Percentiles rank a stretch among this genome's conserved stretches.
These are phyloP conservation scores for Ferdinandea cuprea DNA, from an alignment of 2,888 invertebrate genomes.

Conservation along the genomic window DNA sequence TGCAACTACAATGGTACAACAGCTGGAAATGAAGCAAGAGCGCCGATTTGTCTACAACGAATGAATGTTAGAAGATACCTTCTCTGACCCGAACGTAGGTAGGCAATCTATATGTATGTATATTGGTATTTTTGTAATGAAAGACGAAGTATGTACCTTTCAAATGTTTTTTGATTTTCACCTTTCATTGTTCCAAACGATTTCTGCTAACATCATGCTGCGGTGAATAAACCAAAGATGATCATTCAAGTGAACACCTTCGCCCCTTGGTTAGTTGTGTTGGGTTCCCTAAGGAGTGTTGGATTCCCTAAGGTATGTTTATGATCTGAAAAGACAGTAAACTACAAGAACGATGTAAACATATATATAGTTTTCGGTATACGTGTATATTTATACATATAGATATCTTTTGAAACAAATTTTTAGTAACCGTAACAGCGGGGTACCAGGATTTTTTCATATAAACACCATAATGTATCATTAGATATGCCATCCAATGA, in stretches of 20 bases:
- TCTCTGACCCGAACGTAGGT: constrained; percentile 56
- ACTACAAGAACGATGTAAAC: constrained; percentile 39
- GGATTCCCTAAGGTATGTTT: constrained; percentile 60
- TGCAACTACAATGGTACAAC: constrained; percentile 62
- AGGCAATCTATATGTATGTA: constrained; percentile 7
- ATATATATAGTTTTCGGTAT: constrained; percentile 19
- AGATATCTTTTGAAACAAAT: constrained; percentile 43
- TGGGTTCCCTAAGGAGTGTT: constrained; percentile 47
- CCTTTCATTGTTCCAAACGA: constrained; percentile 68
- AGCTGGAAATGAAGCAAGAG: constrained; percentile 68
- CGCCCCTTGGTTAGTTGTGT: constrained; percentile 55
- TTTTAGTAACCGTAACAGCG: constrained; percentile 58
- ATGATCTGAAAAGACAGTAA: constrained; percentile 61
- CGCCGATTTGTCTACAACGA: constrained; percentile 73
- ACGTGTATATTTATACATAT: constrained; percentile 2
- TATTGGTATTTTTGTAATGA: constrained; percentile 1
- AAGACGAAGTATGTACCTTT: constrained; percentile 37
- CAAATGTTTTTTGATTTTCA: constrained; percentile 62
- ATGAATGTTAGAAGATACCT: constrained; percentile 67
- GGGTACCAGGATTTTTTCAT: constrained; percentile 34
- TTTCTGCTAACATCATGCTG: constrained; percentile 73
- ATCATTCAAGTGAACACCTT: constrained; percentile 72
- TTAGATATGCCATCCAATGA: constrained; percentile 53
- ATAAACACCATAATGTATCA: constrained; percentile 38
- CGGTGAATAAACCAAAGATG: constrained; percentile 73